phyloP scores from a whole-genome alignment of 2,888 invertebrate genomes.

The Aricia artaxerxes region DNA sequence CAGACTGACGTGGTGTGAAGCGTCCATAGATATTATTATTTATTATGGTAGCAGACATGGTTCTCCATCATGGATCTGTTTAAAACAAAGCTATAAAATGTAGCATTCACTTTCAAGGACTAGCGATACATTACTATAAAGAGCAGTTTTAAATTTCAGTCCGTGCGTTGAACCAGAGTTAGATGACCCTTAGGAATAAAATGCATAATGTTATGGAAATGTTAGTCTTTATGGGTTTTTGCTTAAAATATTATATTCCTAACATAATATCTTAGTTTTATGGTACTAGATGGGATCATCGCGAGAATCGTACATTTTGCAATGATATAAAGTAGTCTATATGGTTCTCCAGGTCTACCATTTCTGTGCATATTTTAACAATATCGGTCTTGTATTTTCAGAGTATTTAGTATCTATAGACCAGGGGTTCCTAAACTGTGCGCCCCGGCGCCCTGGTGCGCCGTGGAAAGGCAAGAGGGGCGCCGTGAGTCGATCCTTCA shows the following conservation, averaged over 20 bases:
- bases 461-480: too few relatives aligned
- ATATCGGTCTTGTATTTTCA: too few relatives aligned
- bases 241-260: background rate
- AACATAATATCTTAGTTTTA: background rate
- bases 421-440: too few relatives aligned
- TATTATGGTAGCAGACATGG: too few relatives aligned
- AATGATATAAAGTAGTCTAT: too few relatives aligned
- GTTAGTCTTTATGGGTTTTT: background rate
- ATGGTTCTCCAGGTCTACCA: too few relatives aligned
- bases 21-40: too few relatives aligned
- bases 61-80: background rate
- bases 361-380: too few relatives aligned
- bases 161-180: background rate
- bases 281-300: background rate
- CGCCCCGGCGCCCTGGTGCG: too few relatives aligned
- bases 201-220: slow-evolving; percentile 4
- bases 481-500: too few relatives aligned
- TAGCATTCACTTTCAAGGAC: background rate
- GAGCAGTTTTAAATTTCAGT: slow-evolving; percentile 16
- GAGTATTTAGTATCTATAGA: too few relatives aligned
- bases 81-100: background rate
- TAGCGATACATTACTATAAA: background rate
- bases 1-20: too few relatives aligned
- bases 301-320: background rate
- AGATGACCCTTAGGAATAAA: background rate